Evolutionary conservation across 2,888 invertebrate genomes (phyloP).

Genomic region (Schizotus pectinicornis): DNA sequence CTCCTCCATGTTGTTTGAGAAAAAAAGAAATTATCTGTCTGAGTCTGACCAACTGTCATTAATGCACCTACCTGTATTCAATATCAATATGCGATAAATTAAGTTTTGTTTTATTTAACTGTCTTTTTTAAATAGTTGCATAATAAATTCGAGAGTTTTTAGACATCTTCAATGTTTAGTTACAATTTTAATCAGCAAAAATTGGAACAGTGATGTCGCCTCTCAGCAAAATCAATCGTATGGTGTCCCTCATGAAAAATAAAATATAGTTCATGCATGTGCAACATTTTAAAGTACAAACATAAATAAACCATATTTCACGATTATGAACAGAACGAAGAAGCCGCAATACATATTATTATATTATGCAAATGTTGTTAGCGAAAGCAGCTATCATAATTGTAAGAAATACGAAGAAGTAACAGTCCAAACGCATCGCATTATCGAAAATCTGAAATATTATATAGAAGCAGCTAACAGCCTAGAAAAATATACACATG

Average conservation of each 20-base stretch:
- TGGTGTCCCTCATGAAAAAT: conserved; percentile 39
- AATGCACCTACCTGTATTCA: too few relatives aligned
- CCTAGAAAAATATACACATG: conserved; percentile 34
- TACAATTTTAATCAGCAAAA: too few relatives aligned
- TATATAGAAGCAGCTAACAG: conserved; percentile 25
- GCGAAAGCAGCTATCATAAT: conserved; percentile 26
- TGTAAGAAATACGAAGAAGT: conserved; percentile 10
- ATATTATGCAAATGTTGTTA: conserved; percentile 20
- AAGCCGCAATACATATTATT: conserved; percentile 4
- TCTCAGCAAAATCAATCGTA: conserved; percentile 39
- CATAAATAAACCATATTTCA: conserved; percentile 15
- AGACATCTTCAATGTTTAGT: too few relatives aligned
- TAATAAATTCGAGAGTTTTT: too few relatives aligned
- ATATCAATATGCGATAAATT: too few relatives aligned
- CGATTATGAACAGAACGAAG: conserved; percentile 9
- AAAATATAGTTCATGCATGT: conserved; percentile 35
- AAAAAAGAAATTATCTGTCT: too few relatives aligned
- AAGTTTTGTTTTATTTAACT: too few relatives aligned
- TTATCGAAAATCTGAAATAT: conserved; percentile 16
- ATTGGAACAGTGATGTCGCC: conserved; percentile 5
- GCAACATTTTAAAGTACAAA: conserved; percentile 31
- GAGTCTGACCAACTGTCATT: too few relatives aligned
- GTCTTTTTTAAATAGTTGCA: too few relatives aligned
- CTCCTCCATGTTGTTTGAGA: too few relatives aligned
- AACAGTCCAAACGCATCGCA: conserved; percentile 17